Evolutionary conservation across 1,140 invertebrate genomes (phyloP).

Genomic region (Drosophila sulfurigaster): DNA sequence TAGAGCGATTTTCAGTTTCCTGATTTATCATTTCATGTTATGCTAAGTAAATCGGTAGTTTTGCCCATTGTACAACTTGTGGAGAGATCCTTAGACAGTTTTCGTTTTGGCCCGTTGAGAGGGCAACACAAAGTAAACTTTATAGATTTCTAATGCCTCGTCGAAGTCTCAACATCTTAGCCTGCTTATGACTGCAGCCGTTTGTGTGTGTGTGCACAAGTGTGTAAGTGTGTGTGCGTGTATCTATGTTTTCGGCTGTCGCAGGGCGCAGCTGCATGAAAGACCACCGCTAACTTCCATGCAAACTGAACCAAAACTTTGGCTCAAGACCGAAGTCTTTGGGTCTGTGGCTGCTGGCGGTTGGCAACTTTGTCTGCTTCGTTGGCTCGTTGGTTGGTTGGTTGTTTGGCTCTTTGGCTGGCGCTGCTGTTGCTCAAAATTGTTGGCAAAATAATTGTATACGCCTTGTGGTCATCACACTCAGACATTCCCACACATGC

Average conservation of each 20-base stretch:
- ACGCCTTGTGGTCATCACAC: constrained; percentile 64
- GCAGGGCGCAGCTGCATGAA: constrained; percentile 54
- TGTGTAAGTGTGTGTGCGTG: constrained; percentile 20
- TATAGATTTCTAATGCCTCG: constrained; percentile 67
- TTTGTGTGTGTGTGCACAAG: constrained; percentile 9
- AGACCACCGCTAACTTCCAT: constrained; percentile 59
- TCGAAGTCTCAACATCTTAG: constrained; percentile 43
- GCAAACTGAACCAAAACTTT: constrained; percentile 63
- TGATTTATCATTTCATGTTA: background rate
- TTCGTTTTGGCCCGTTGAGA: constrained; percentile 11
- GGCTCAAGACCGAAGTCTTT: constrained; percentile 51
- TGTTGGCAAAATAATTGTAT: constrained; percentile 78
- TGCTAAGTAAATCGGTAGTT: background rate
- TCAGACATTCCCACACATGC: constrained; percentile 26
- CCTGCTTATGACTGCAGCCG: constrained; percentile 19
- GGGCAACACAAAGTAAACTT: constrained; percentile 62
- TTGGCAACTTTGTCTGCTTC: constrained; percentile 59
- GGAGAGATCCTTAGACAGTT: background rate
- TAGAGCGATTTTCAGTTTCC: no score
- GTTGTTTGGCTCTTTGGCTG: constrained; percentile 31
- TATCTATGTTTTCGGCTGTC: constrained; percentile 8
- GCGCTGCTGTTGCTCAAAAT: constrained; percentile 47
- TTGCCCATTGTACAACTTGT: background rate
- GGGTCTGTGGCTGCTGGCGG: constrained; percentile 50
- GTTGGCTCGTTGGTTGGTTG: constrained; percentile 27